Conservation (phyloP, 23 tunicate species). For the Aplidium turbinatum region DNA sequence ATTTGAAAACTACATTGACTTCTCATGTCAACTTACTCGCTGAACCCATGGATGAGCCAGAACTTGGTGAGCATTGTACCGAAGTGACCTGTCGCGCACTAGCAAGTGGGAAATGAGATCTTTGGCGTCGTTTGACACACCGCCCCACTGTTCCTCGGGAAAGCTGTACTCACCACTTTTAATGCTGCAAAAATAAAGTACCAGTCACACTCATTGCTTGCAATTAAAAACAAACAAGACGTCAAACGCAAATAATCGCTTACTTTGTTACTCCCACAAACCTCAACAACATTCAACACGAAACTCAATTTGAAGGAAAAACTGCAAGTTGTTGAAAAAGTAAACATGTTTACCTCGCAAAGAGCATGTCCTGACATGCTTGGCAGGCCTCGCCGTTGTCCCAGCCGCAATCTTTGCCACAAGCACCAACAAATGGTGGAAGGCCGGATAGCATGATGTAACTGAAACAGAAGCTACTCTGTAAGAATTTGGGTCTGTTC, state of each 20-base stretch:
- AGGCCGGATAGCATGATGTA: slow-evolving; percentile 96
- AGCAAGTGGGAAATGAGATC: slow-evolving; percentile 92
- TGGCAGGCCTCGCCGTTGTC: slow-evolving; percentile 95
- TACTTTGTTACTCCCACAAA: no score
- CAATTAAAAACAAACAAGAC: background rate
- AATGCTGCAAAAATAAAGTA: slow-evolving; percentile 51
- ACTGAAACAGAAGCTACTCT: slow-evolving; percentile 26
- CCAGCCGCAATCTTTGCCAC: slow-evolving; percentile 99
- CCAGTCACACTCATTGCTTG: background rate
- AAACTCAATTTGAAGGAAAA: no score
- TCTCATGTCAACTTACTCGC: slow-evolving; percentile 68
- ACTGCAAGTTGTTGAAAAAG: no score
- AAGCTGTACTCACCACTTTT: slow-evolving; percentile 91
- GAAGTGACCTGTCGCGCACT: slow-evolving; percentile 74
- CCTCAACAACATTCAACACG: no score
- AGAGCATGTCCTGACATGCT: slow-evolving; percentile 92
- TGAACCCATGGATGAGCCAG: slow-evolving; percentile 97
- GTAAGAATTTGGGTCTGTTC: no score
- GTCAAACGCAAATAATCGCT: no score
- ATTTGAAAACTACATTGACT: no score
- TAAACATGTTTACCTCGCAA: slow-evolving; percentile 79
- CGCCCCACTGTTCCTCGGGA: slow-evolving; percentile 91
- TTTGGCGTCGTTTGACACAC: slow-evolving; percentile 91
- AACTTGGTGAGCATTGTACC: slow-evolving; percentile 86
- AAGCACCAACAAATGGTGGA: slow-evolving; percentile 99